Conservation (phyloP, 2,113 vertebrate species). For the Porphyrio hochstetteri region DNA sequence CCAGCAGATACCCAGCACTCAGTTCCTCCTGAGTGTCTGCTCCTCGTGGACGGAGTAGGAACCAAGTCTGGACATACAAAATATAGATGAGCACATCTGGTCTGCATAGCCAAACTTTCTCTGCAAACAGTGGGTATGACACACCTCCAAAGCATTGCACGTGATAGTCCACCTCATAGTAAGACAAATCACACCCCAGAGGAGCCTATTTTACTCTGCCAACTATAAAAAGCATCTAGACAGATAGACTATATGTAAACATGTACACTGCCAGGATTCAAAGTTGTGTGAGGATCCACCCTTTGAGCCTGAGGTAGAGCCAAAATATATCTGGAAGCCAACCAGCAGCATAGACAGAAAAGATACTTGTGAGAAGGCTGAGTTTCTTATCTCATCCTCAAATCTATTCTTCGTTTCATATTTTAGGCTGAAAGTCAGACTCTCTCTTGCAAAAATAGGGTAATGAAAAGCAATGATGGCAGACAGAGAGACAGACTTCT, state of each 20-base stretch:
- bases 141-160: not conserved
- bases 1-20: accelerated
- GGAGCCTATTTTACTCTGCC: not conserved
- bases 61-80: not conserved
- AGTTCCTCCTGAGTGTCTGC: accelerated
- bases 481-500: conserved; percentile 13
- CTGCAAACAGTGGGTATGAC: not conserved
- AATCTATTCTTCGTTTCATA: conserved; percentile 5
- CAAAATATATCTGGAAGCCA: conserved; percentile 37
- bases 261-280: not conserved
- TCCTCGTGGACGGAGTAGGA: accelerated
- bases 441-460: conserved; percentile 2
- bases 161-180: not conserved
- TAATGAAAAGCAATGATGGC: not conserved
- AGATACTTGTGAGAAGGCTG: not conserved
- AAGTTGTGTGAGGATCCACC: conserved; percentile 1
- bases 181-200: not conserved
- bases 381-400: conserved; percentile 32
- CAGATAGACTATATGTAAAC: not conserved
- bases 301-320: conserved; percentile 16
- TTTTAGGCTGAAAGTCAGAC: conserved; percentile 14
- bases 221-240: not conserved
- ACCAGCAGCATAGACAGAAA: not conserved
- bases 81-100: not conserved
- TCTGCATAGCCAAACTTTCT: not conserved